Conservation (phyloP, 2,888 invertebrate species). For the Andrena flavipes region DNA sequence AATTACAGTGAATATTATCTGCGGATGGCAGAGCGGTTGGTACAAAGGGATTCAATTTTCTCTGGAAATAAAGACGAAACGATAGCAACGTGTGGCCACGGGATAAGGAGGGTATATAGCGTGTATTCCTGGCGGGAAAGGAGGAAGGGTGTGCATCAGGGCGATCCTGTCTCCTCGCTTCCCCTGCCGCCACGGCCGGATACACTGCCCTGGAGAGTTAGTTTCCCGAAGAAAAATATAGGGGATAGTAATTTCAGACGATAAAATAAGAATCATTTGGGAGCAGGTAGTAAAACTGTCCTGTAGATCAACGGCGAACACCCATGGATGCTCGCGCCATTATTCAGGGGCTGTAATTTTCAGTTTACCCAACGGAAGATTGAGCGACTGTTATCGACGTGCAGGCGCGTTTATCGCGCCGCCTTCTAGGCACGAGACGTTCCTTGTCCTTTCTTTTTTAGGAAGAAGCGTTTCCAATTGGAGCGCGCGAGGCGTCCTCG, state of each 20-base stretch:
- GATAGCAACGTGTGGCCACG: conserved; percentile 35
- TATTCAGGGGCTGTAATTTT: conserved; percentile 21
- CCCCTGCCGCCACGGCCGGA: not conserved
- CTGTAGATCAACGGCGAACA: conserved; percentile 33
- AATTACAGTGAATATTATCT: conserved; percentile 57
- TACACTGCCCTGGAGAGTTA: not conserved
- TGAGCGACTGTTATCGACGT: conserved; percentile 24
- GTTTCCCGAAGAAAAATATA: conserved; percentile 26
- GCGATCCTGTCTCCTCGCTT: not conserved
- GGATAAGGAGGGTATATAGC: conserved; percentile 24
- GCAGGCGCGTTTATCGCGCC: conserved; percentile 12
- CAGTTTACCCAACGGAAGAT: conserved; percentile 6
- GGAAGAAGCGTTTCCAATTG: not conserved
- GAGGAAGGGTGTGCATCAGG: not conserved
- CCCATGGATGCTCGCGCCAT: not conserved
- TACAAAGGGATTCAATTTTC: conserved; percentile 58
- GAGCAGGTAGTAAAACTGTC: conserved; percentile 27
- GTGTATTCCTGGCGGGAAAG: not conserved
- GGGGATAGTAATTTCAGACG: conserved; percentile 21
- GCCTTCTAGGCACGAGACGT: not conserved
- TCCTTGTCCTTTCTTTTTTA: not conserved
- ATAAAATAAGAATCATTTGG: conserved; percentile 24
- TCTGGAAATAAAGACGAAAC: conserved; percentile 35
- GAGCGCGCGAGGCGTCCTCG: not conserved
- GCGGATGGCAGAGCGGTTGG: conserved; percentile 2